Evolutionary conservation across 2,888 invertebrate genomes (phyloP), one percentile per base, ranked within the genome.

Genomic region (Platycheirus albimanus): DNA sequence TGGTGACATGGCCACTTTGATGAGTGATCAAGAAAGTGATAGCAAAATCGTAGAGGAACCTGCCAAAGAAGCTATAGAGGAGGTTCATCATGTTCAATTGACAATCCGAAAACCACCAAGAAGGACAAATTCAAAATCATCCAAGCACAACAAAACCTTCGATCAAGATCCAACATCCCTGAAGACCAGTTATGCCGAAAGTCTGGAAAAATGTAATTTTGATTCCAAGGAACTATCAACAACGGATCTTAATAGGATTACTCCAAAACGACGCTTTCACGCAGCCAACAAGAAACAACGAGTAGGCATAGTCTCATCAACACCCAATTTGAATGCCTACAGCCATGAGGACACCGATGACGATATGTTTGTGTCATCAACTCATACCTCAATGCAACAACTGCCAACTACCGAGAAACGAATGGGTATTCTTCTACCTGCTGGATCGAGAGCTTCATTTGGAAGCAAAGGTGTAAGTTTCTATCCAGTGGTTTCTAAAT

Each of bases 401-500:
- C 89, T 92, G 83, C 88, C 89, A 30, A 85, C 79, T 15, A 83
- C 84, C 0, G 93, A 86, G 90, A 93, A 86, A 90, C 93, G 88
- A 88, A 91, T 90, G 66, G 90, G 90, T 10, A 90, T 90, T n/a
- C 72, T 91, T 0, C 15, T 90, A 20, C 87, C 89, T 0, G 86
- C 87, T 0, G 89, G 89, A 0, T 91, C 90, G 2, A 87, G 90
- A 0, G 87, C 87, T 3, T 91, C 90, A 1, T 88, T 91, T 30
- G 88, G 89, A 15, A 61, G 89, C 85, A 93, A 93, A 87, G 95
- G 95, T 58, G 96, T 96, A 28, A 95, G 95, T 87, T 96, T 96
- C 89, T 95, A 94, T 86, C 95, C 95, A 3, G 94, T 96, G 63
- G 95, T 96, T 11, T 94, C 95, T 54, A 95, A 96, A 90, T 95